Evolutionary conservation across 2,888 invertebrate species (phyloP), one percentile per base, ranked within the genome.

Genomic region (Helleia helle): DNA sequence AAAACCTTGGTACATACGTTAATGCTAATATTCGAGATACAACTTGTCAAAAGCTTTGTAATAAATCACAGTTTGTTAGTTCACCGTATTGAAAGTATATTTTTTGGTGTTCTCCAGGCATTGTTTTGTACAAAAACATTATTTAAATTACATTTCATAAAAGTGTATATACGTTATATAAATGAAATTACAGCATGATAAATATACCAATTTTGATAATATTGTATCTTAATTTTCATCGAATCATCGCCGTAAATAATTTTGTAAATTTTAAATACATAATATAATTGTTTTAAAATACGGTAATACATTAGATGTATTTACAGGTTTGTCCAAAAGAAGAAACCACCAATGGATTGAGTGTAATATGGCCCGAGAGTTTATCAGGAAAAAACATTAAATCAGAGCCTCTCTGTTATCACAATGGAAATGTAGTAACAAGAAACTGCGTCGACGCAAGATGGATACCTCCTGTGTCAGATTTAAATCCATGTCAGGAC

Each of bases 251-350:
- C 22, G 22, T 22, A 22, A 22, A 18, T 3, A 18, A 3, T n/a
- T n/a, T 18, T 5, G 18, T 22, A 22, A 3, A n/a, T n/a, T 22
- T 7, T 4, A 22, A 22, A 3, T 22, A 22, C 5, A 22, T 22
- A 3, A 22, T 22, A 3, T 15, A 15, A 22, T 8, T 22, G 22
- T 6, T 3, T 8, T 7, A 22, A 22, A 22, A 4, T 18, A 18
- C 22, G 8, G 5, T 2, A 1, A 3, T 9, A 12, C 4, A 22
- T 18, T 18, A 18, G 12, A 34, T 22, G 7, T 34, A 11, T 12
- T 65, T 59, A 15, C 65, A 81, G 86, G 51, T 54, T 41, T 83
- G 81, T 47, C 62, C 62, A 4, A 62, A 65, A 63, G 75, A 83
- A 57, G 49, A 62, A 27, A 65, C 67, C 3, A 37, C 50, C 31